phyloP scores from a whole-genome alignment of 1,140 invertebrate genomes.

The Drosophila ohnishii region DNA sequence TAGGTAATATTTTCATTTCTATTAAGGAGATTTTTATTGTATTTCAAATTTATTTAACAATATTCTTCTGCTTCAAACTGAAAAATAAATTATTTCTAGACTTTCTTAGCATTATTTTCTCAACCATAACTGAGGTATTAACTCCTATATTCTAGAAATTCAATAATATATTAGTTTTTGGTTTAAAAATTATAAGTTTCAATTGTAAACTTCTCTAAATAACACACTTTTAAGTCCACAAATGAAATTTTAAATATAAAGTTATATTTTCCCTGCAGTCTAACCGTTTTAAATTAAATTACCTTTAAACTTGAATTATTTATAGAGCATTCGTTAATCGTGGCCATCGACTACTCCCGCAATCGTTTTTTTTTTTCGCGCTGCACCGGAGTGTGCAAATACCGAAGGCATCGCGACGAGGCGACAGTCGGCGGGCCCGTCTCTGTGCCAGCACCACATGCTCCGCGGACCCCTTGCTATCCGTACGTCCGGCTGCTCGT shows the following conservation, averaged over 20 bases:
- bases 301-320: background rate
- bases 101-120: background rate
- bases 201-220: background rate
- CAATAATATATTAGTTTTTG: too few species aligned
- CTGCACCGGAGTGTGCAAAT: constrained; percentile 69
- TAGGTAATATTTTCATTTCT: background rate
- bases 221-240: background rate
- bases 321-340: constrained; percentile 29
- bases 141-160: too few species aligned
- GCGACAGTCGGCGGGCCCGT: constrained; percentile 28
- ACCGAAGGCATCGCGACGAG: constrained; percentile 29
- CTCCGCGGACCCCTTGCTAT: constrained; percentile 25
- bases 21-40: background rate
- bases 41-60: background rate
- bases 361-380: constrained; percentile 27
- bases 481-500: constrained; percentile 14
- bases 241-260: background rate
- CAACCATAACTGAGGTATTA: too few species aligned
- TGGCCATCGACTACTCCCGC: background rate
- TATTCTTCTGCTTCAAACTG: background rate
- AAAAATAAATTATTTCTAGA: background rate
- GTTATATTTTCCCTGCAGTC: too few species aligned
- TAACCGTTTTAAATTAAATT: background rate
- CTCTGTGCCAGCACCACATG: constrained; percentile 39
- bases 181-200: too few species aligned